Conservation (phyloP, 2,888 invertebrate species). For the Schizotus pectinicornis region DNA sequence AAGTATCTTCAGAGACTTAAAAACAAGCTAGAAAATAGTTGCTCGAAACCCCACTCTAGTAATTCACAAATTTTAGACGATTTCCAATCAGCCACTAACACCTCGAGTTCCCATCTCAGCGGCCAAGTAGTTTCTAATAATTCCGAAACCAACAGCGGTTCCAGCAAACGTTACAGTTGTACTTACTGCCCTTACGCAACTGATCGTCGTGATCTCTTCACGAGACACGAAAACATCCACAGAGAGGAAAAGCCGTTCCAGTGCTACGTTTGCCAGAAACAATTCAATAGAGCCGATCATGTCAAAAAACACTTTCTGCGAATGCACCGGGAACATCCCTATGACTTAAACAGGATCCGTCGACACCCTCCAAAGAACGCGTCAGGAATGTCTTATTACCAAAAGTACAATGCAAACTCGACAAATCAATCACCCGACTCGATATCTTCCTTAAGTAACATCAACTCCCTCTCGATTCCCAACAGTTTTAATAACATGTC, state of each 20-base stretch:
- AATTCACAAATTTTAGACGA: slow-evolving; percentile 50
- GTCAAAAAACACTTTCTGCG: slow-evolving; percentile 92
- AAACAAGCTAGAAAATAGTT: slow-evolving; percentile 63
- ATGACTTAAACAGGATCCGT: slow-evolving; percentile 83
- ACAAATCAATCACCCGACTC: slow-evolving; percentile 47
- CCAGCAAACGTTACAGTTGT: slow-evolving; percentile 80
- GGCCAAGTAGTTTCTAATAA: slow-evolving; percentile 31
- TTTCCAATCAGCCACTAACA: slow-evolving; percentile 34
- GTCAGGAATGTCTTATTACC: slow-evolving; percentile 61
- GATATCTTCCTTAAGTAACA: slow-evolving; percentile 37
- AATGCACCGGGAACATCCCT: slow-evolving; percentile 90
- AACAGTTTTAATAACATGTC: slow-evolving; percentile 51
- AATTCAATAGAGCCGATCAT: slow-evolving; percentile 93
- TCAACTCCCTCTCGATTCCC: slow-evolving; percentile 51
- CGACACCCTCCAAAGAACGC: slow-evolving; percentile 68
- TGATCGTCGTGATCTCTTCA: slow-evolving; percentile 87
- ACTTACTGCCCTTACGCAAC: slow-evolving; percentile 90
- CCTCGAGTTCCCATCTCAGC: slow-evolving; percentile 15
- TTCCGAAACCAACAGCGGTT: slow-evolving; percentile 35
- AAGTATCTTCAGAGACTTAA: slow-evolving; percentile 73
- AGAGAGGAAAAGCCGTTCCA: slow-evolving; percentile 93
- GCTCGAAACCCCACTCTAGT: slow-evolving; percentile 50
- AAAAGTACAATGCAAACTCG: slow-evolving; percentile 55
- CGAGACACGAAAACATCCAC: slow-evolving; percentile 92
- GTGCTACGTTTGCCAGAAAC: slow-evolving; percentile 90